phyloP scores from a whole-genome alignment of 35 echinoderm and acorn worm species.

The Chiridota heheva region DNA sequence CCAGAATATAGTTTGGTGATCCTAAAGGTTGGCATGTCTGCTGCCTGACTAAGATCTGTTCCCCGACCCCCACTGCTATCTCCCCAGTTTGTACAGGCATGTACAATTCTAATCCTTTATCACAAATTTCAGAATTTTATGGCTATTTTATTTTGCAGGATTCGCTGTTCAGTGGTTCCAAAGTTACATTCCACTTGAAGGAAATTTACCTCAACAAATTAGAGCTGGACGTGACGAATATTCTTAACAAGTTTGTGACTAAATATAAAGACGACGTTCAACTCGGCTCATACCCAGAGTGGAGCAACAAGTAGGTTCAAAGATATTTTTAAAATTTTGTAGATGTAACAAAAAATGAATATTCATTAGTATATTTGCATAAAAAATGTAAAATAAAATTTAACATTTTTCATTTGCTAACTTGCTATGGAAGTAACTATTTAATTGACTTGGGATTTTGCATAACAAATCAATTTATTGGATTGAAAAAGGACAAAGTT shows the following conservation, averaged over 20 bases:
- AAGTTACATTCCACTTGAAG: slow-evolving; percentile 63
- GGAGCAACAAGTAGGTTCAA: slow-evolving; percentile 63
- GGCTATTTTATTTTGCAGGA: slow-evolving; percentile 38
- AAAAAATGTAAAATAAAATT: not conserved
- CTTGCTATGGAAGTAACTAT: not conserved
- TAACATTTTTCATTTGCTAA: not conserved
- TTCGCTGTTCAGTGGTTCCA: slow-evolving; percentile 60
- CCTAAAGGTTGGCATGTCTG: not conserved
- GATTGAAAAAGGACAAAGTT: no score
- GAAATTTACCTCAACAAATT: slow-evolving; percentile 68
- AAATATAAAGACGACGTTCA: slow-evolving; percentile 70
- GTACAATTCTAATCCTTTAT: not conserved
- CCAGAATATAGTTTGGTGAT: not conserved
- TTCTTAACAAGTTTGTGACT: slow-evolving; percentile 84
- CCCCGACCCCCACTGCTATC: not conserved
- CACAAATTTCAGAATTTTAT: not conserved
- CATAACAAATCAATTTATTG: no score
- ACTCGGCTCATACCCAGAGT: slow-evolving; percentile 85
- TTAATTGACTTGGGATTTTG: no score
- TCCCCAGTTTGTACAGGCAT: not conserved
- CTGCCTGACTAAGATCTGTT: not conserved
- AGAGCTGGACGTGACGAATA: slow-evolving; percentile 59
- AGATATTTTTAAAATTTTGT: not conserved
- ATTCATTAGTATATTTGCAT: not conserved
- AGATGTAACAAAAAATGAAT: not conserved